Evolutionary conservation across 2,888 invertebrate genomes (phyloP), one percentile per base, ranked within the genome.

Genomic region (Furcula furcula): DNA sequence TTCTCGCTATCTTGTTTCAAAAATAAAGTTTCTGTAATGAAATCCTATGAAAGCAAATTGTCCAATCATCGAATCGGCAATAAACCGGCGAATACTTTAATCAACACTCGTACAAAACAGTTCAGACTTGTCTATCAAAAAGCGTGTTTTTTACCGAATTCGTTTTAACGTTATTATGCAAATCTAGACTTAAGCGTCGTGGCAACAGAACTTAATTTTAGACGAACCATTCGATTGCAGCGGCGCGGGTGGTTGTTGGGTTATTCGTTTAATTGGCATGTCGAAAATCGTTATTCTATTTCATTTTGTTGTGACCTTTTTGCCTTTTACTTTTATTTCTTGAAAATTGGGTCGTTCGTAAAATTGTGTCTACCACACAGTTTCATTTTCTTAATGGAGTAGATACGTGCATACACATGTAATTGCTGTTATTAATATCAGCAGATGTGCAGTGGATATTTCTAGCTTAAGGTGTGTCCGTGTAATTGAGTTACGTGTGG

Each of bases 181-280:
- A 47, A 54, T 54, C 42, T 42, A 42, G 51, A 49, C 51, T 49
- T 40, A 27, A 49, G 48, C 39, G 14, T 35, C 31, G 29, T 36
- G 34, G 50, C 45, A 40, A 31, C 49, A 45, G 51, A 36, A 49
- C 47, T 31, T 10, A 11, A 43, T 43, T 36, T 39, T 7, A 13
- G 36, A 36, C 30, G 22, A 21, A n/a, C 9, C 19, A 47, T 31
- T 37, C 27, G 31, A 29, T 35, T 40, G 44, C 42, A 48, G 44
- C 30, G 10, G 36, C n/a, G n/a, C n/a, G 27, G 36, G 32, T 20
- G 30, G 41, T 25, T 7, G 20, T 38, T 31, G 30, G 35, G 41
- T 29, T 48, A 40, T 60, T 49, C 39, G 33, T 42, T 53, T 66
- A 62, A 65, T 65, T 62, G 64, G 46, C 43, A 45, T 40, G 52